Evolutionary conservation across 2,113 vertebrate genomes (phyloP), one percentile per base, ranked within the genome.

Genomic region (Neodontobutis hainanensis): DNA sequence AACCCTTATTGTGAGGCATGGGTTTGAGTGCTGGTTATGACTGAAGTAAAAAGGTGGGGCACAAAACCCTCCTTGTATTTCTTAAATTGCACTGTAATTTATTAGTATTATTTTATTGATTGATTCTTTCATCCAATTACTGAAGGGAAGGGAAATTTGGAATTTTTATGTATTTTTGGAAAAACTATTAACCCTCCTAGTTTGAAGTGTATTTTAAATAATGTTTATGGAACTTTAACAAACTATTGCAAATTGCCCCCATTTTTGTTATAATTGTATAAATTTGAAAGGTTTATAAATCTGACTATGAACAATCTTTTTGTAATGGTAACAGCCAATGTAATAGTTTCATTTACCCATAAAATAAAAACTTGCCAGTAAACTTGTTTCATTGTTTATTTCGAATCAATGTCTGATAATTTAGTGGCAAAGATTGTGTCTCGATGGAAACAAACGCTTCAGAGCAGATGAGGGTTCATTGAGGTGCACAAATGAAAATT

Each of bases 41-140:
- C 50, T 38, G 8, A 61, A 52, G 58, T 11, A 3, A n/a, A n/a
- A n/a, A n/a, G 60, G 43, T 38, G 14, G 51, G 73, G 73, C 68
- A 57, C 34, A 60, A 35, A 62, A 65, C 68, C 70, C 68, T 42
- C 66, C 68, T 69, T 67, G 75, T 81, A 57, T 89, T 87, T 85
- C 72, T 73, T 47, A 50, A 85, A 83, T 82, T 88, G 88, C 85
- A 92, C 88, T 91, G 86, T 91, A 88, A 92, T 90, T 90, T 92
- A 89, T 82, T 87, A 69, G 65, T 80, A 65, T 80, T 83, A 63
- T 80, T 90, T 69, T 85, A 79, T 80, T 85, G 61, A 82, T n/a
- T 83, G 27, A 65, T 71, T 78, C 51, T 46, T 69, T 65, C 57
- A 73, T 77, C 27, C 65, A 57, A 65, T 56, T 56, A 52, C 27